Evolutionary conservation across 1,140 invertebrate genomes (phyloP).

Genomic region (Saccostrea cuccullata): DNA sequence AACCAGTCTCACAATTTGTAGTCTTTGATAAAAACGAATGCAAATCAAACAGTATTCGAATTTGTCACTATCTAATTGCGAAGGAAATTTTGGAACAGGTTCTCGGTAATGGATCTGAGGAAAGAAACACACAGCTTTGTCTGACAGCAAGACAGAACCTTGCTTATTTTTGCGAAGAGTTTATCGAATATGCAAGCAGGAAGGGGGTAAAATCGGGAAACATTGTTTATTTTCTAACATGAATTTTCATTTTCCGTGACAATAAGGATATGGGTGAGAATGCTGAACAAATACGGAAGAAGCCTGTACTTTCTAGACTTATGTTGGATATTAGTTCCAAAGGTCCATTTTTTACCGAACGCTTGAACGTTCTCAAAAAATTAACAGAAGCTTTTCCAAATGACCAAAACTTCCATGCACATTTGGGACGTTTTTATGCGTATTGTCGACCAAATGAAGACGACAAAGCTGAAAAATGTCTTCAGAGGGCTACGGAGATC

Average conservation of each 20-base stretch:
- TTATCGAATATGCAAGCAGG: constrained; percentile 57
- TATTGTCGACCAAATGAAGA: constrained; percentile 59
- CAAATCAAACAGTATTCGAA: constrained; percentile 53
- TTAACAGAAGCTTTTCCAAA: constrained; percentile 58
- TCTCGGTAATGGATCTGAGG: constrained; percentile 16
- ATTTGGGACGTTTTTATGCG: constrained; percentile 59
- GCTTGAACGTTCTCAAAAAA: constrained; percentile 54
- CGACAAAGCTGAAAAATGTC: constrained; percentile 56
- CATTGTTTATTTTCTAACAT: constrained; percentile 56
- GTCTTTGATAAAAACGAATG: constrained; percentile 54
- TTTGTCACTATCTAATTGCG: constrained; percentile 64
- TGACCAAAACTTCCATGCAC: constrained; percentile 59
- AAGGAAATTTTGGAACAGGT: constrained; percentile 67
- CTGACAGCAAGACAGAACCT: constrained; percentile 46
- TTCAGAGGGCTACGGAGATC: constrained; percentile 51
- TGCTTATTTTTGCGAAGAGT: constrained; percentile 51
- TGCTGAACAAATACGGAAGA: constrained; percentile 49
- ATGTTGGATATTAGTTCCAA: constrained; percentile 57
- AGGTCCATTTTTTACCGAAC: constrained; percentile 55
- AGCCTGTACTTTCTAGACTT: constrained; percentile 54
- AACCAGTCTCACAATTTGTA: constrained; percentile 55
- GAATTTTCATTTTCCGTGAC: constrained; percentile 61
- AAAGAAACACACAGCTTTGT: constrained; percentile 33
- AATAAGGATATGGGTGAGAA: constrained; percentile 57
- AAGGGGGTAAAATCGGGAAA: constrained; percentile 52